Conservation (phyloP, 1,140 invertebrate genomes). For the Phocides pigmalion region DNA sequence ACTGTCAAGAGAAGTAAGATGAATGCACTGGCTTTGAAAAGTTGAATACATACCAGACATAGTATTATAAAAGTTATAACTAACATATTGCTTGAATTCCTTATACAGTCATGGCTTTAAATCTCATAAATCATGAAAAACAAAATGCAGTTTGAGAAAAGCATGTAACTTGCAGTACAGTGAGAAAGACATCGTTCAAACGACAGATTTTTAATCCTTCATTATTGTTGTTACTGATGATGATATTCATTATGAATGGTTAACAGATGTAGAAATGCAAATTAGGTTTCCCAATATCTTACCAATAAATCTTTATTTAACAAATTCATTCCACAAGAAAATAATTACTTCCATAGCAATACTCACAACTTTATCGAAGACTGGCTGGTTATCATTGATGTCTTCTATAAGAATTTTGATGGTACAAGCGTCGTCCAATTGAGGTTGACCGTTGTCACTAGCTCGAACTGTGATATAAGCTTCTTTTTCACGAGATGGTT, state of each 20-base stretch:
- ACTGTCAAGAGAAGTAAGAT: conserved; percentile 16
- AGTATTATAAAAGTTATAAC: not conserved
- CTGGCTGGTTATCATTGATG: conserved; percentile 94
- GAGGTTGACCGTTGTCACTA: conserved; percentile 93
- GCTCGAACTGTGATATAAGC: conserved; percentile 89
- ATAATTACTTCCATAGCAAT: conserved; percentile 31
- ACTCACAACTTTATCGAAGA: conserved; percentile 91
- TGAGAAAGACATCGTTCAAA: not conserved
- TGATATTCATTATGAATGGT: no score
- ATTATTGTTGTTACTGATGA: no score
- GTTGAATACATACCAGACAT: not conserved
- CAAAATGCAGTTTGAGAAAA: not conserved
- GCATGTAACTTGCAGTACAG: not conserved
- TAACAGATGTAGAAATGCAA: no score
- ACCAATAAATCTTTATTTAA: no score
- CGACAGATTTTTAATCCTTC: no score
- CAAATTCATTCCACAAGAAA: no score
- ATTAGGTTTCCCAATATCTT: no score
- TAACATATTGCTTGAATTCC: conserved; percentile 4
- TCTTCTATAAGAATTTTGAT: conserved; percentile 94
- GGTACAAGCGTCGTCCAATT: conserved; percentile 93
- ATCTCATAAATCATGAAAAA: no score
- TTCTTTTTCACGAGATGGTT: conserved; percentile 93
- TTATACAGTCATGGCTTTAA: not conserved
- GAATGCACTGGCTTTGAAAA: conserved; percentile 22